Conservation (phyloP, 2,113 vertebrate species). For the Ardeotis arabs region DNA sequence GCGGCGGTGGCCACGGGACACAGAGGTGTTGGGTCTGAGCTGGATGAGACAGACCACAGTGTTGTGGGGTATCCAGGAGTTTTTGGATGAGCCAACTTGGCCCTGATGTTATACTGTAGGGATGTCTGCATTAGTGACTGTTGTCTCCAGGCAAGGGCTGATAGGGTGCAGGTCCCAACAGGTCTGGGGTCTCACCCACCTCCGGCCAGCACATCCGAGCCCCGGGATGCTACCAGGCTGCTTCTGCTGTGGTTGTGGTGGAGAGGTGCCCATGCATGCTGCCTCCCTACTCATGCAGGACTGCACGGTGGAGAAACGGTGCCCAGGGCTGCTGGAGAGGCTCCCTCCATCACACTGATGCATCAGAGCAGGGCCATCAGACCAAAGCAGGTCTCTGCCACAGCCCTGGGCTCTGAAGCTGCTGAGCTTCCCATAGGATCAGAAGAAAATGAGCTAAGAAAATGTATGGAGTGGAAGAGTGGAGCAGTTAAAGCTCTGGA, state of each 20-base stretch:
- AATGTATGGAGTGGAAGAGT: not conserved
- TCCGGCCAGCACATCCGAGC: not conserved
- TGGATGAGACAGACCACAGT: not conserved
- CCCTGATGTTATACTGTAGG: not conserved
- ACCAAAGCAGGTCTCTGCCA: not conserved
- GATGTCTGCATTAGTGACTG: accelerated
- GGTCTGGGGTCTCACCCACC: not conserved
- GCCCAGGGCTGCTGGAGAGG: not conserved
- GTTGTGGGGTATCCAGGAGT: not conserved
- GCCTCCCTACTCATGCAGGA: accelerated
- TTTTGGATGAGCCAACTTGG: not conserved
- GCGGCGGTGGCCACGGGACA: accelerated
- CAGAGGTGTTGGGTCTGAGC: not conserved
- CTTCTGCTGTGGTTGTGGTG: not conserved
- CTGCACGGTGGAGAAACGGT: accelerated
- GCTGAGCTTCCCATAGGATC: not conserved
- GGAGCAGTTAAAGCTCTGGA: not conserved
- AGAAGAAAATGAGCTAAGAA: not conserved
- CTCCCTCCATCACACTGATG: not conserved
- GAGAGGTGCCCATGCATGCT: accelerated
- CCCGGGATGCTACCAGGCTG: not conserved
- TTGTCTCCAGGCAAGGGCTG: not conserved
- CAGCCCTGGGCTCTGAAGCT: not conserved
- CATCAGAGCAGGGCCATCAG: not conserved
- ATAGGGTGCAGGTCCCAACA: not conserved